Evolutionary conservation across 2,888 invertebrate species (phyloP).

Genomic region (Pandemis corylana): DNA sequence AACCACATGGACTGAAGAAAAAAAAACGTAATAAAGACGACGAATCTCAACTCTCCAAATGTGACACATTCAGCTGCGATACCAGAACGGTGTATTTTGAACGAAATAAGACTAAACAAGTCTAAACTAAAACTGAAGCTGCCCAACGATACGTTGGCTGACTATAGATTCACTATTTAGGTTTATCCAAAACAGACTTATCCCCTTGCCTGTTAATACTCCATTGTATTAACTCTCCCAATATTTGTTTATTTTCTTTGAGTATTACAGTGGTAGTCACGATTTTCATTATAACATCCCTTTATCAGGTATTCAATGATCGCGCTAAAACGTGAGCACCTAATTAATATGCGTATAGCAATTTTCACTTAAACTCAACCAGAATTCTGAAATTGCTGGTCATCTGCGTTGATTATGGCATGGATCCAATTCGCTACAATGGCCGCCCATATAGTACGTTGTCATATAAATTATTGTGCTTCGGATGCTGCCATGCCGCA

Average conservation of each 20-base stretch:
- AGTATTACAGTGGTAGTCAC: constrained; percentile 1
- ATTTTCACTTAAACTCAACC: constrained; percentile 17
- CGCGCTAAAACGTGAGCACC: background rate
- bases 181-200: background rate
- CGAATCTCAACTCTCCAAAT: too few species aligned
- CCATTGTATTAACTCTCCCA: background rate
- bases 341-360: constrained; percentile 17
- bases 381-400: constrained; percentile 51
- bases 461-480: constrained; percentile 68
- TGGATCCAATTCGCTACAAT: constrained; percentile 70
- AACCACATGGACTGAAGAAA: too few species aligned
- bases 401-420: constrained; percentile 64
- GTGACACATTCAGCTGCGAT: too few species aligned
- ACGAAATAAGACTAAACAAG: too few species aligned
- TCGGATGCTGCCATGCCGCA: constrained; percentile 55
- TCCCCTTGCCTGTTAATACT: background rate
- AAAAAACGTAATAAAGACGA: too few species aligned
- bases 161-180: background rate
- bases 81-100: too few species aligned
- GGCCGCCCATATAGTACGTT: constrained; percentile 55
- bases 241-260: background rate
- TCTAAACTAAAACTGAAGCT: too few species aligned
- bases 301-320: constrained; percentile 5
- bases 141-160: background rate
- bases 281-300: constrained; percentile 8